Evolutionary conservation across 2,113 vertebrate genomes (phyloP).

Genomic region (Amblyornis subalaris): DNA sequence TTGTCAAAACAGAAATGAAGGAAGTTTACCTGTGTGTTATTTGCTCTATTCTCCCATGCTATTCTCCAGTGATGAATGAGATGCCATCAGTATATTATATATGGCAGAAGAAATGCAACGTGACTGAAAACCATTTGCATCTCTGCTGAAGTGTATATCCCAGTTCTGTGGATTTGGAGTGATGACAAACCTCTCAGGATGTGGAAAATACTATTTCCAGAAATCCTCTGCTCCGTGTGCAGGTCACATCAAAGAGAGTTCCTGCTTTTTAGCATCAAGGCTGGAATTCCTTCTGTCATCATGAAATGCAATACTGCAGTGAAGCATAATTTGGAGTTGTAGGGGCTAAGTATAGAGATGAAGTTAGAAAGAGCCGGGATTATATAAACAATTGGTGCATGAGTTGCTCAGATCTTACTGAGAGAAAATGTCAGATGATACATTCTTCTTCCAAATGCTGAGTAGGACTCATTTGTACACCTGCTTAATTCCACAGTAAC

Average conservation of each 20-base stretch:
- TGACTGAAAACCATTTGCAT: not conserved
- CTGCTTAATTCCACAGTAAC: not conserved
- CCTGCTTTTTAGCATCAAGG: not conserved
- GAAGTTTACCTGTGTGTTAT: not conserved
- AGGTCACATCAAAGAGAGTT: not conserved
- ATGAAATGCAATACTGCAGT: not conserved
- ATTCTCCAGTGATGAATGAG: not conserved
- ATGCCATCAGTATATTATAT: not conserved
- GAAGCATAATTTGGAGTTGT: not conserved
- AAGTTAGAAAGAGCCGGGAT: not conserved
- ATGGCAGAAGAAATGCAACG: not conserved
- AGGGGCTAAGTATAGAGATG: not conserved
- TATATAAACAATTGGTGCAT: not conserved
- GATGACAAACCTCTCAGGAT: not conserved
- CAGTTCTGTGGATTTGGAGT: not conserved
- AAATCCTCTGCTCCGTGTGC: not conserved
- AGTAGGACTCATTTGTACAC: not conserved
- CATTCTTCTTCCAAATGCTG: not conserved
- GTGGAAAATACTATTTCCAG: not conserved
- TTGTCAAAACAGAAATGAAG: not conserved
- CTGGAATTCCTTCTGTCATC: not conserved
- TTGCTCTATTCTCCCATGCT: not conserved
- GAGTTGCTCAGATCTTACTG: not conserved
- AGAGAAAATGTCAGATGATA: not conserved
- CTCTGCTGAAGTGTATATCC: not conserved